A percentile compares a stretch with the other conserved stretches of the same genome.
Evolutionary conservation across 2,888 invertebrate species (phyloP).

Genomic region (Physocephala rufipes): DNA sequence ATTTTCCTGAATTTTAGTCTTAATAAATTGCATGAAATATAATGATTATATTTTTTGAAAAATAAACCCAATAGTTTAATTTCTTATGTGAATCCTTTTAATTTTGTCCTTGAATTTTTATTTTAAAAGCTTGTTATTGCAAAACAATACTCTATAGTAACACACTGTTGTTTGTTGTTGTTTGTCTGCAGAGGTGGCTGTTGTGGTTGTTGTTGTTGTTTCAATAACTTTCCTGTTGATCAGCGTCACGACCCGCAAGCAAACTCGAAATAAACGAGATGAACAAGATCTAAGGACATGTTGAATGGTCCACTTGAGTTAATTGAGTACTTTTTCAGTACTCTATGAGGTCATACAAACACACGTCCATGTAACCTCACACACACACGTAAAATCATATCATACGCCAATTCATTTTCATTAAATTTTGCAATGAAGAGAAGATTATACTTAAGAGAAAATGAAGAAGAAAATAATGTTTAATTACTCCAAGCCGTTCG

Average conservation of each 20-base stretch:
- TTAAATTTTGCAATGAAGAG: slow-evolving; percentile 21
- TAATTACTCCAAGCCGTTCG: slow-evolving; percentile 15
- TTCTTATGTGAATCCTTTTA: no score
- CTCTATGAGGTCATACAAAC: slow-evolving; percentile 22
- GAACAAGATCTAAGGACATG: slow-evolving; percentile 30
- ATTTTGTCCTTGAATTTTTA: no score
- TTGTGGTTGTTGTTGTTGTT: slow-evolving; percentile 18
- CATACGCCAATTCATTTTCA: slow-evolving; percentile 24
- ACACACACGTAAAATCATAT: neutral
- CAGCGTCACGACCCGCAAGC: slow-evolving; percentile 20
- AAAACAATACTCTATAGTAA: neutral
- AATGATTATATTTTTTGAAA: no score
- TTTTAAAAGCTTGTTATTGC: neutral
- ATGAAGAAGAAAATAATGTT: slow-evolving; percentile 8
- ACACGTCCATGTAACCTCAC: neutral
- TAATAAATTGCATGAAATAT: no score
- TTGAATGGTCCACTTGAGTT: slow-evolving; percentile 34
- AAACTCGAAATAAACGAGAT: slow-evolving; percentile 21
- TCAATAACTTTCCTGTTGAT: slow-evolving; percentile 33
- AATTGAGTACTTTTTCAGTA: slow-evolving; percentile 35
- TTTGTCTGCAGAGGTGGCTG: neutral
- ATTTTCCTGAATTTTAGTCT: no score
- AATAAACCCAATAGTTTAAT: no score
- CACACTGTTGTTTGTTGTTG: no score
- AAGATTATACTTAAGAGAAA: no score